A percentile compares a stretch with the other conserved stretches of the same genome.
phyloP scores from a whole-genome alignment of 2,113 vertebrate genomes.

The Saguinus midas region DNA sequence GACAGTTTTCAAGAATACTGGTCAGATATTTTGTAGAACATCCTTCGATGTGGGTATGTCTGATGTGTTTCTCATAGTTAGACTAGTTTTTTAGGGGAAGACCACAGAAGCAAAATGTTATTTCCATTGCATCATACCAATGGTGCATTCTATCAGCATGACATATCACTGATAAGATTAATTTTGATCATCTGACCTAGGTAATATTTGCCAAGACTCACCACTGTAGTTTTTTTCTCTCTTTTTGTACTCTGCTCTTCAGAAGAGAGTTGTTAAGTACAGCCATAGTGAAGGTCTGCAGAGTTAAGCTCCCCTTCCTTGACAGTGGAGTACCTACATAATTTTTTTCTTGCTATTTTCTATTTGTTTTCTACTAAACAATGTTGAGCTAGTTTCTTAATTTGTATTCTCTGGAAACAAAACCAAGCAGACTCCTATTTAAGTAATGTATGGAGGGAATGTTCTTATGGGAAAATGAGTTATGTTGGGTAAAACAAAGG shows the following conservation, averaged over 20 bases:
- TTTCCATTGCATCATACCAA: neutral
- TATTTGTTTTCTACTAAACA: neutral
- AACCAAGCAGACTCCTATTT: neutral
- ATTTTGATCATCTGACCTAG: neutral
- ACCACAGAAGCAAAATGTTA: neutral
- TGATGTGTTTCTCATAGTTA: neutral
- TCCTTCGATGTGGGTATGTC: neutral
- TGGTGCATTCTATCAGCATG: neutral
- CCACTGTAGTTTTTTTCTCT: neutral
- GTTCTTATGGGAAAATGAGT: neutral
- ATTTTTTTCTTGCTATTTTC: neutral
- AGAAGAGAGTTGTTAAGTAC: neutral
- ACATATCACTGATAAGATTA: neutral
- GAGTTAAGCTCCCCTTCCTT: neutral
- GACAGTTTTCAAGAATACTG: neutral
- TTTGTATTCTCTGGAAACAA: neutral
- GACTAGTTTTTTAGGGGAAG: neutral
- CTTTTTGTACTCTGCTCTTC: neutral
- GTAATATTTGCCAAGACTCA: neutral
- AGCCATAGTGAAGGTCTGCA: neutral
- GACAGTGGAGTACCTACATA: neutral
- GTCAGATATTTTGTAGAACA: neutral
- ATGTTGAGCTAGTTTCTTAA: neutral
- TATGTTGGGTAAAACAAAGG: neutral
- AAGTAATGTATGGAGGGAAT: neutral